Percentiles rank a stretch among this genome's conserved stretches.
Evolutionary conservation across 53 echinoderm and acorn worm species (phyloP).

Genomic region (Glandiceps talaboti): DNA sequence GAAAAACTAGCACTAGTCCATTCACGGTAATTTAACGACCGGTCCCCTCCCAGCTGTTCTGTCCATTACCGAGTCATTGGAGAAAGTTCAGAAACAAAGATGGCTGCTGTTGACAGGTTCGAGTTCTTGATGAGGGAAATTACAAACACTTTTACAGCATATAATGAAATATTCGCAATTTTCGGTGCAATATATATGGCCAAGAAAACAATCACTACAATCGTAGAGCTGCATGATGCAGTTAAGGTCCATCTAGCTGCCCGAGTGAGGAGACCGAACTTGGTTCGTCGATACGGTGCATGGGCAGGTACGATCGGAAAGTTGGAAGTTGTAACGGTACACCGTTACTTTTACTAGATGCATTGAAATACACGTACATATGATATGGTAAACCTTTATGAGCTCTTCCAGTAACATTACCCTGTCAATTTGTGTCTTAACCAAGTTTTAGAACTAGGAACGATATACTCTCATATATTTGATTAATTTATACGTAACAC

Average conservation of each 20-base stretch:
- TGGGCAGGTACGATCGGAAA: slow-evolving; percentile 52
- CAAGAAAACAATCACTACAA: slow-evolving; percentile 36
- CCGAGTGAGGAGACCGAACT: slow-evolving; percentile 27
- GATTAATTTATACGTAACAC: too few relatives aligned
- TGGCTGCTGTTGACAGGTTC: slow-evolving; percentile 63
- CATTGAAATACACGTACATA: background rate
- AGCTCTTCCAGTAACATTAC: too few relatives aligned
- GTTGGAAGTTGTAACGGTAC: background rate
- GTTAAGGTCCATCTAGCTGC: slow-evolving; percentile 51
- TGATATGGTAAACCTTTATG: background rate
- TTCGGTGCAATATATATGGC: slow-evolving; percentile 58
- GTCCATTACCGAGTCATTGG: too few relatives aligned
- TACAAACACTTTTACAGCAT: slow-evolving; percentile 33
- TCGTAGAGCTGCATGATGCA: slow-evolving; percentile 31
- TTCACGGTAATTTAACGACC: too few relatives aligned
- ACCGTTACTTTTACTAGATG: background rate
- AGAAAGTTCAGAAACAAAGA: too few relatives aligned
- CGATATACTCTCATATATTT: too few relatives aligned
- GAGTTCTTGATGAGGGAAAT: slow-evolving; percentile 44
- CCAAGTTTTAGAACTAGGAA: too few relatives aligned
- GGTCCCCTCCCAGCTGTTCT: too few relatives aligned
- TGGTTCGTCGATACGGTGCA: slow-evolving; percentile 49
- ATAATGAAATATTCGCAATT: slow-evolving; percentile 49
- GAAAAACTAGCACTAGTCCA: too few relatives aligned
- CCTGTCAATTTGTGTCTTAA: too few relatives aligned